Evolutionary conservation across 1,140 invertebrate species (phyloP).

Genomic region (Penaeus vannamei): DNA sequence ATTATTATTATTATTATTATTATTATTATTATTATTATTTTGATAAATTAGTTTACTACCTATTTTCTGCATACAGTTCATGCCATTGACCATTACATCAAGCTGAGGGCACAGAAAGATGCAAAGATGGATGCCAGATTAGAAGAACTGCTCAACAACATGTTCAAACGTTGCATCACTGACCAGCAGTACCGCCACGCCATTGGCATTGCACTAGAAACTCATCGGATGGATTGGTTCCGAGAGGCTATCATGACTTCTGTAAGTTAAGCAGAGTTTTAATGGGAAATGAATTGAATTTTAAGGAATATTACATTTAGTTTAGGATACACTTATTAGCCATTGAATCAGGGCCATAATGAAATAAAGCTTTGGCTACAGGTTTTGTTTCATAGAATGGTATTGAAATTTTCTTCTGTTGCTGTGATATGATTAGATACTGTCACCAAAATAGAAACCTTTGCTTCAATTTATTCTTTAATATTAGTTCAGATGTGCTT

Average conservation of each 20-base stretch:
- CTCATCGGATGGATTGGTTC: constrained; percentile 96
- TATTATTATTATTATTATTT: background rate
- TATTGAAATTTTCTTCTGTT: no score
- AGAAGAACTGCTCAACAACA: constrained; percentile 94
- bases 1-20: background rate
- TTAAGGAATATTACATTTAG: no score
- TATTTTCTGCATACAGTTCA: constrained; percentile 78
- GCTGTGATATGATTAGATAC: no score
- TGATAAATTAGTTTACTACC: background rate
- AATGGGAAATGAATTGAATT: no score
- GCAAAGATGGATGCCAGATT: constrained; percentile 88
- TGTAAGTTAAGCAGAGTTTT: constrained; percentile 72
- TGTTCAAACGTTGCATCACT: constrained; percentile 94
- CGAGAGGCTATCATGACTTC: constrained; percentile 91
- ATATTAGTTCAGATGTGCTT: no score
- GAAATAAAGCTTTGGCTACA: no score
- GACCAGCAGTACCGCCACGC: constrained; percentile 95
- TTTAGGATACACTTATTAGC: no score
- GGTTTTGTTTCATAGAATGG: no score
- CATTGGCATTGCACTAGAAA: constrained; percentile 94
- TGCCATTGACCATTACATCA: constrained; percentile 95
- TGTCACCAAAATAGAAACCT: no score
- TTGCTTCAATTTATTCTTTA: no score
- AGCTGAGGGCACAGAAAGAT: constrained; percentile 78
- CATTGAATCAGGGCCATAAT: no score